Percentiles rank a stretch among this genome's conserved stretches.
Evolutionary conservation across 1,140 invertebrate genomes (phyloP).

Genomic region (Drosophila aff.): DNA sequence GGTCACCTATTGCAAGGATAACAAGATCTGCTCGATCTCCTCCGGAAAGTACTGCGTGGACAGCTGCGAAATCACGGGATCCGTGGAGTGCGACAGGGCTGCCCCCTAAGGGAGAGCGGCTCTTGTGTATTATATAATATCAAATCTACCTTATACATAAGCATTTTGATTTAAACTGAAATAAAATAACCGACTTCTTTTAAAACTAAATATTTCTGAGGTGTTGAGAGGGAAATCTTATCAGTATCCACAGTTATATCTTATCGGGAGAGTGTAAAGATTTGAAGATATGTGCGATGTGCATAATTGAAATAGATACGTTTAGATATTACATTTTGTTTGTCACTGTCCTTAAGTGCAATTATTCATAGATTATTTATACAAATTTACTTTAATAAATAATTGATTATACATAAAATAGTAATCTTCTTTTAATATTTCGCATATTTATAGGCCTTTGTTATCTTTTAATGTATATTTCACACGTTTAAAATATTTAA

Average conservation of each 20-base stretch:
- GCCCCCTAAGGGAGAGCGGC: neutral
- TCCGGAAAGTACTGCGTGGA: slow-evolving; percentile 63
- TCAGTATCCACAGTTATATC: neutral
- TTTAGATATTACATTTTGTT: neutral
- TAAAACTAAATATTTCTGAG: neutral
- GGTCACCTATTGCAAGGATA: slow-evolving; percentile 44
- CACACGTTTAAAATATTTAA: too few species aligned
- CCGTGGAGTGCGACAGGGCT: slow-evolving; percentile 42
- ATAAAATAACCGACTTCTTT: neutral
- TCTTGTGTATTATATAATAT: neutral
- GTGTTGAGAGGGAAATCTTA: neutral
- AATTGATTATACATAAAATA: too few species aligned
- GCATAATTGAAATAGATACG: too few species aligned
- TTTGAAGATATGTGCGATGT: neutral
- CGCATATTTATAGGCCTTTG: too few species aligned
- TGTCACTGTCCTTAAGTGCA: too few species aligned
- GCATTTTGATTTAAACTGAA: neutral
- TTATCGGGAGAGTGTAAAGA: neutral
- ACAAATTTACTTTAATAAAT: too few species aligned
- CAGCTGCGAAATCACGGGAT: slow-evolving; percentile 31
- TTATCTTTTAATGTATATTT: too few species aligned
- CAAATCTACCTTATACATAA: slow-evolving; percentile 11
- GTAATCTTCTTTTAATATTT: too few species aligned
- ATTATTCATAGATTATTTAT: too few species aligned
- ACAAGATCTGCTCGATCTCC: slow-evolving; percentile 49